Base-by-base conservation (phyloP, 92 coral and sea anemone species). In the Zoanthus sansibaricus region DNA sequence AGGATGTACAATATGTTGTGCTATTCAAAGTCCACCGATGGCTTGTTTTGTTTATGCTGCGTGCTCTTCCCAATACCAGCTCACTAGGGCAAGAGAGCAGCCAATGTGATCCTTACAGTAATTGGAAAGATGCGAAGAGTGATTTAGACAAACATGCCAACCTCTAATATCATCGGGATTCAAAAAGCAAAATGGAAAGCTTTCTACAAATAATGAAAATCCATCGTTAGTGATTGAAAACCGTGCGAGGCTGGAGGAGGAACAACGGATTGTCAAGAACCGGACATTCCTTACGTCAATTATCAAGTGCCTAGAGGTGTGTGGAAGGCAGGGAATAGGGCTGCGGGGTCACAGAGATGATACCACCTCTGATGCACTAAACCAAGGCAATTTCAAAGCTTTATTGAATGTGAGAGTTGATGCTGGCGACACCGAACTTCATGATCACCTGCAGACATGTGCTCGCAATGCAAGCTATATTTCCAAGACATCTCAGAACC, bases 21-120 rank as follows among this genome's bases (percentile, higher is more conserved):
- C 91, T 87, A 87, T n/a, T 87, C 93, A n/a, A 87, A 83, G 87
- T 83, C 94, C 33, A 91, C 92, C 82, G 92, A 88, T 78, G 82
- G 90, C 64, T 17, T 85, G 78, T 91, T 88, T 58, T 88, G 92
- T 82, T 84, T 91, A 91, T 88, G 94, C 89, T 88, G 94, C 78
- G 89, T 77, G 77, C 88, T 91, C 73, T 90, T 87, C 71, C 88
- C 90, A 59, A 49, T 78, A 76, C 87, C 85, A 90, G 90, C 90
- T 75, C 86, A 82, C 67, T 88, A 76, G 77, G 90, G 93, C 72
- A 74, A 90, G 74, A 69, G 86, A 48, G 82, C 82, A 2, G 25
- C 69, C 69, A 77, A 51, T 87, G 72, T 87, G 67, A 80, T 79
- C 86, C 86, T 68, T 87, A 87, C 76, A 61, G 76, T 46, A 87